Conservation (phyloP, 53 echinoderm and acorn worm species). For the Mesocentrotus franciscanus region DNA sequence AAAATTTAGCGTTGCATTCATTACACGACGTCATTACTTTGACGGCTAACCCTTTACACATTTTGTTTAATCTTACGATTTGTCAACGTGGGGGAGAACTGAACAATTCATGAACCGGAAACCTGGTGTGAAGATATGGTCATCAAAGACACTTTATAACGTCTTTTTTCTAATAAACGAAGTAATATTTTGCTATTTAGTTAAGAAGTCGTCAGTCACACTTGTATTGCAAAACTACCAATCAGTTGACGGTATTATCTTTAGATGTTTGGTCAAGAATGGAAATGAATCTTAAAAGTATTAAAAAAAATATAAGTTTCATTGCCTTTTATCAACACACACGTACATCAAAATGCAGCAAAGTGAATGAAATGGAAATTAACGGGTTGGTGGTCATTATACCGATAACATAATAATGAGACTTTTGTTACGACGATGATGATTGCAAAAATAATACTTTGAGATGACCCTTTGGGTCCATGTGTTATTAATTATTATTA, state of each 20-base stretch:
- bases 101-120: background rate
- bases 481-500: background rate
- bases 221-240: background rate
- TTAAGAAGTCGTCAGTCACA: background rate
- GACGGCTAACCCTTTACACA: too few species aligned
- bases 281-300: background rate
- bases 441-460: background rate
- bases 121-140: background rate
- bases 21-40: too few species aligned
- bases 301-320: conserved; percentile 5
- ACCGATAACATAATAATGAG: background rate
- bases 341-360: background rate
- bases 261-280: background rate
- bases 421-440: background rate
- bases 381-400: background rate
- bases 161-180: background rate
- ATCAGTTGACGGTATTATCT: background rate
- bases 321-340: background rate
- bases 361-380: background rate
- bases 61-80: too few species aligned
- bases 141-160: background rate
- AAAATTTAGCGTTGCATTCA: too few species aligned
- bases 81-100: too few species aligned
- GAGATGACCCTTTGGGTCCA: background rate
- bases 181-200: background rate